Percentiles rank a stretch among this genome's conserved stretches.
These are phyloP conservation scores for Cantharis flavilabris DNA, from an alignment of 2,888 invertebrate genomes.

Conservation along the genomic window DNA sequence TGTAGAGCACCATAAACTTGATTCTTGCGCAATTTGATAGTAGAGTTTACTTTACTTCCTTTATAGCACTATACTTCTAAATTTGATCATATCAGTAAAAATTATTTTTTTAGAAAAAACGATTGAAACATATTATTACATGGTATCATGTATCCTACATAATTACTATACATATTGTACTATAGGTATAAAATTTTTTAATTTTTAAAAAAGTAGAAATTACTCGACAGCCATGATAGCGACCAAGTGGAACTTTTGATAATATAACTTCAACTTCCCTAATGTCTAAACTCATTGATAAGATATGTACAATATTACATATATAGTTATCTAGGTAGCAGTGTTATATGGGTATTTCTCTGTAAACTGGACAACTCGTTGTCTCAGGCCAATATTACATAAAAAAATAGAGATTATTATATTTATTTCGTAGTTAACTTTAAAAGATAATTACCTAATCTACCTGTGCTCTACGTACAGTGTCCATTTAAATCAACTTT, in stretches of 20 bases:
- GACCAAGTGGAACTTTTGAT: no score
- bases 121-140: neutral
- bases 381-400: no score
- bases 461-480: no score
- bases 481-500: no score
- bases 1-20: neutral
- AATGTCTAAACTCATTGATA: neutral
- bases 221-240: neutral
- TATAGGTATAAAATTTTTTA: neutral
- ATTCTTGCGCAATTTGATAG: neutral
- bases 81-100: neutral
- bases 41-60: neutral
- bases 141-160: no score
- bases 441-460: no score
- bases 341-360: no score
- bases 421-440: no score
- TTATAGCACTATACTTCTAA: neutral
- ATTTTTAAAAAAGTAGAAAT: neutral
- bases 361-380: no score
- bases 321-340: neutral
- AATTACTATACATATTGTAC: no score
- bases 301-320: neutral
- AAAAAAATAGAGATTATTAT: no score
- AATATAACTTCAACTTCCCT: no score
- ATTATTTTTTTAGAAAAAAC: neutral